phyloP scores from a whole-genome alignment of 1,140 invertebrate genomes.

The Hesperophylax magnus region DNA sequence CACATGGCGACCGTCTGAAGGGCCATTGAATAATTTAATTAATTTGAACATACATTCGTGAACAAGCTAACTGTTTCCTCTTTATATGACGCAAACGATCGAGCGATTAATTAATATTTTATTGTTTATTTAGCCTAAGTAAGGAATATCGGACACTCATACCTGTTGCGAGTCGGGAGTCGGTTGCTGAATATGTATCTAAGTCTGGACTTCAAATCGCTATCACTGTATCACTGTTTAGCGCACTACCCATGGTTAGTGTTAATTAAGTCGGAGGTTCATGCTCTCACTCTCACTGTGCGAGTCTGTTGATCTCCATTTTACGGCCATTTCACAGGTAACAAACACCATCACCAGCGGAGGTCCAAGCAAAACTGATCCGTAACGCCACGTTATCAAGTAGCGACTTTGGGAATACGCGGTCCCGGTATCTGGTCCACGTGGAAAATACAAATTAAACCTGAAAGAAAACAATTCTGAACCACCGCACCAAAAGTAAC shows the following conservation, averaged over 20 bases:
- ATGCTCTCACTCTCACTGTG: background rate
- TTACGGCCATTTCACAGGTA: conserved; percentile 10
- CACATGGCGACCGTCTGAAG: no score
- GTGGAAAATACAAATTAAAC: background rate
- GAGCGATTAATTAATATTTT: no score
- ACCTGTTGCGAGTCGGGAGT: conserved; percentile 14
- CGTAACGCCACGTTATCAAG: conserved; percentile 38
- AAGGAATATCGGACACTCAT: background rate
- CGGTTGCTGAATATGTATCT: background rate
- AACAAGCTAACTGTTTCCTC: no score
- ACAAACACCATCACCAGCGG: conserved; percentile 15
- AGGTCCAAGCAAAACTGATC: conserved; percentile 38
- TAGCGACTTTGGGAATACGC: conserved; percentile 35
- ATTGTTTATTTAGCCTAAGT: no score
- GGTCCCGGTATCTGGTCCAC: conserved; percentile 3
- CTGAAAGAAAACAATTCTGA: background rate
- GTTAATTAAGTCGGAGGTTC: background rate
- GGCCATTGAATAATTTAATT: no score
- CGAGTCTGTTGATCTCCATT: conserved; percentile 38
- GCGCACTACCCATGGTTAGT: background rate
- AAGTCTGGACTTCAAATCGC: background rate
- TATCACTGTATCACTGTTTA: background rate
- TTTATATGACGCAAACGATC: no score
- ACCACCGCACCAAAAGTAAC: background rate
- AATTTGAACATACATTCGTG: no score